Percentiles rank a stretch among this genome's conserved stretches.
Evolutionary conservation across 2,797 vertebrate species (phyloP).

Genomic region (Bufotes viridis): DNA sequence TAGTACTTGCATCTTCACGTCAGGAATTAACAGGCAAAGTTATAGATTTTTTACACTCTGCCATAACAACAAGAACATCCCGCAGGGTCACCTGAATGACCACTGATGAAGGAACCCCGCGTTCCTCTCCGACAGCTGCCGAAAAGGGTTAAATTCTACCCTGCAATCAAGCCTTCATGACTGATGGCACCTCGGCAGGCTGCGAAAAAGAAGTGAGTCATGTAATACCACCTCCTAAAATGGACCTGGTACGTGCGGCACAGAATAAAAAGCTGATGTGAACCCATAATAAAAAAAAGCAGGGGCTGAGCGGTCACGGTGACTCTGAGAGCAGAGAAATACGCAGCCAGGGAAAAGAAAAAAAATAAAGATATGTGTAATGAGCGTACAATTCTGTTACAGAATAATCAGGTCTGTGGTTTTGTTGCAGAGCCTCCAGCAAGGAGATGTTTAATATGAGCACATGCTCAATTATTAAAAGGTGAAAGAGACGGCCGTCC

Average conservation of each 20-base stretch:
- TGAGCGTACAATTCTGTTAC: background rate
- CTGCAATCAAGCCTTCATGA: background rate
- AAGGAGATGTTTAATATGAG: background rate
- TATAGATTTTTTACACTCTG: background rate
- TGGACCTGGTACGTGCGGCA: background rate
- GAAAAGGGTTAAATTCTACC: constrained; percentile 3
- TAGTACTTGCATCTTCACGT: background rate
- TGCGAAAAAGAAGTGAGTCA: constrained; percentile 43
- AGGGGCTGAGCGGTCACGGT: constrained; percentile 19
- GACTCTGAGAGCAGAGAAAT: background rate
- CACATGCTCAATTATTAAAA: background rate
- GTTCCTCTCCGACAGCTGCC: background rate
- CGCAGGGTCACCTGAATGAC: background rate
- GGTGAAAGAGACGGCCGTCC: background rate
- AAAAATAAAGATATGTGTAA: background rate
- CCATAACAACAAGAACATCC: background rate
- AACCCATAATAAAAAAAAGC: background rate
- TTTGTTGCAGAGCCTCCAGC: background rate
- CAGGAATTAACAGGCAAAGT: background rate
- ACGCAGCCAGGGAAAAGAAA: background rate
- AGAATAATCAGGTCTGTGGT: background rate
- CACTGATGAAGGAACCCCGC: background rate
- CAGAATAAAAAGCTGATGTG: background rate
- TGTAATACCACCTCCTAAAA: background rate
- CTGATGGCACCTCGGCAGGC: constrained; percentile 29